These are phyloP conservation scores for Scarus forsteni DNA, from an alignment of 2,797 vertebrate species.

Conservation along the genomic window DNA sequence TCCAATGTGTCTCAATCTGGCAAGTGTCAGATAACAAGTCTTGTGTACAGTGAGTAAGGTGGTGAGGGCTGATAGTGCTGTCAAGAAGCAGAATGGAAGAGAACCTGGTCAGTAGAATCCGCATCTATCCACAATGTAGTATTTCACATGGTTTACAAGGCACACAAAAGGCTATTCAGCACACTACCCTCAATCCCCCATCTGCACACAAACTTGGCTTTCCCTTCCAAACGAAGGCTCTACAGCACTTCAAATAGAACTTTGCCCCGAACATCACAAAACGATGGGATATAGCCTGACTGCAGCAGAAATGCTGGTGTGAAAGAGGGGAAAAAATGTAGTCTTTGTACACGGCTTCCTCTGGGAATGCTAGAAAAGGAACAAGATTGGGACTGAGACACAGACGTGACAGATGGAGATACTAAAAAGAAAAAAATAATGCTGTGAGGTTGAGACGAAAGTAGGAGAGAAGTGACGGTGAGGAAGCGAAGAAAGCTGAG, in stretches of 20 bases:
- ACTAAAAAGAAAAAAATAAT: constrained; percentile 46
- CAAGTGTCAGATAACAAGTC: constrained; percentile 68
- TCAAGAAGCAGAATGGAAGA: constrained; percentile 45
- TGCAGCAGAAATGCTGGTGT: constrained; percentile 57
- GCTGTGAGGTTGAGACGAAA: constrained; percentile 55
- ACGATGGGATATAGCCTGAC: constrained; percentile 60
- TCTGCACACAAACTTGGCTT: constrained; percentile 53
- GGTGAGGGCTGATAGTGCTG: constrained; percentile 61
- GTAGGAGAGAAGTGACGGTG: constrained; percentile 27
- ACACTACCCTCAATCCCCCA: background rate
- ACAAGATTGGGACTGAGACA: constrained; percentile 60
- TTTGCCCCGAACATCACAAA: constrained; percentile 69
- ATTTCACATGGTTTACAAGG: constrained; percentile 49
- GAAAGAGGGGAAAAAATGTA: constrained; percentile 34
- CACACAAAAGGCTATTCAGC: constrained; percentile 63
- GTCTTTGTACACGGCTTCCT: constrained; percentile 63
- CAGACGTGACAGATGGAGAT: constrained; percentile 70
- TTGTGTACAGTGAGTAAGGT: constrained; percentile 61
- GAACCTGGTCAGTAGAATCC: constrained; percentile 56
- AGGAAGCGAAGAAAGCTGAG: constrained; percentile 18
- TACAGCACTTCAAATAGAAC: constrained; percentile 71
- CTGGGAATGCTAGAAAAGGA: constrained; percentile 61
- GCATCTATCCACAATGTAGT: constrained; percentile 38
- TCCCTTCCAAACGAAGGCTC: constrained; percentile 50
- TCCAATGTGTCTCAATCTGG: constrained; percentile 72